Conservation (phyloP, 2,888 invertebrate genomes). For the Drosophila helvetica region DNA sequence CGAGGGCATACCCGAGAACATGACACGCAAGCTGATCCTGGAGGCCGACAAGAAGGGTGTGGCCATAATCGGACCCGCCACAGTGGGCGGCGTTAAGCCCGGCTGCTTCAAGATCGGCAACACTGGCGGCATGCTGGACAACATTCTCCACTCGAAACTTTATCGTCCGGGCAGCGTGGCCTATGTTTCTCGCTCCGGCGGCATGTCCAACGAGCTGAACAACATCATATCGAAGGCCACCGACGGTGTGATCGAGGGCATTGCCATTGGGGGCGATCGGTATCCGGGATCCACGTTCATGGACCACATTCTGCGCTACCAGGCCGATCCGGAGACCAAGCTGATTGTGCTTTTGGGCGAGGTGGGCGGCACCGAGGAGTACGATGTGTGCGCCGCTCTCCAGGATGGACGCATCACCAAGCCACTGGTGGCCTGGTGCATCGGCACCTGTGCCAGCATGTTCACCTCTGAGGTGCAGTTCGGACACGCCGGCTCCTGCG, state of each 20-base stretch:
- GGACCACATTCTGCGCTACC: slow-evolving; percentile 96
- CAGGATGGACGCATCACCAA: slow-evolving; percentile 92
- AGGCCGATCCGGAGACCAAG: slow-evolving; percentile 92
- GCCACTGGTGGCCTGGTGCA: slow-evolving; percentile 99
- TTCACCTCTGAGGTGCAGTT: slow-evolving; percentile 97
- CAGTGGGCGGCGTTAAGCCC: slow-evolving; percentile 98
- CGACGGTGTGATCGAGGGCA: slow-evolving; percentile 98
- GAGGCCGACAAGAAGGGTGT: slow-evolving; percentile 93
- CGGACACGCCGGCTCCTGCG: slow-evolving; percentile 99
- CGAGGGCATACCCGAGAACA: slow-evolving; percentile 99
- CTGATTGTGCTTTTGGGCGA: slow-evolving; percentile 98
- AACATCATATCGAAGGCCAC: slow-evolving; percentile 98
- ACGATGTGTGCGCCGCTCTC: slow-evolving; percentile 96
- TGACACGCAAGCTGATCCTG: slow-evolving; percentile 96
- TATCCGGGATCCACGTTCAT: slow-evolving; percentile 99
- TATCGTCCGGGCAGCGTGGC: slow-evolving; percentile 99
- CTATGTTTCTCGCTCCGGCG: slow-evolving; percentile 99
- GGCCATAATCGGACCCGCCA: slow-evolving; percentile 95
- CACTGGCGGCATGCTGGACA: slow-evolving; percentile 99
- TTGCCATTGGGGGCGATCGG: slow-evolving; percentile 98
- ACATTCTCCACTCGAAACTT: slow-evolving; percentile 97
- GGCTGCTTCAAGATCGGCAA: slow-evolving; percentile 99
- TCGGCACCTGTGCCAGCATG: slow-evolving; percentile 95
- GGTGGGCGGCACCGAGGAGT: slow-evolving; percentile 99
- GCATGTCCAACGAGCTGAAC: slow-evolving; percentile 99